Percentiles rank a stretch among this genome's conserved stretches.
Evolutionary conservation across 2,797 vertebrate genomes (phyloP).

Genomic region (Vespertilio murinus): DNA sequence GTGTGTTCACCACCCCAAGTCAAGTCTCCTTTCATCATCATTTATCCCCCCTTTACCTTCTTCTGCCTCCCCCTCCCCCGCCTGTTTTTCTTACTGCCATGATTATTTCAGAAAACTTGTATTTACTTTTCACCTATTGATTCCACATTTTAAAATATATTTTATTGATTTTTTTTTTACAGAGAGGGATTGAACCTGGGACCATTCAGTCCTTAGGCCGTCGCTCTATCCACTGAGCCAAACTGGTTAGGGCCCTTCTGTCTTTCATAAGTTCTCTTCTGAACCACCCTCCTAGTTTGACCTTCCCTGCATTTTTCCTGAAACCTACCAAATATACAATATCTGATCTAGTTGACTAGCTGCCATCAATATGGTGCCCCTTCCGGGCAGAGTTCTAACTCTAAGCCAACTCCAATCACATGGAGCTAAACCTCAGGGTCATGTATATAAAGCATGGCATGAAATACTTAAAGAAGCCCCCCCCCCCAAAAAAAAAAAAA

Average conservation of each 20-base stretch:
- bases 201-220: too few species aligned
- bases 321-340: background rate
- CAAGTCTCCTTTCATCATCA: background rate
- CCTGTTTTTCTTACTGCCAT: constrained; percentile 9
- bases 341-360: background rate
- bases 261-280: background rate
- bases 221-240: too few species aligned
- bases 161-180: too few species aligned
- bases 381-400: background rate
- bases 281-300: background rate
- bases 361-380: background rate
- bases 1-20: background rate
- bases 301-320: background rate
- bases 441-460: background rate
- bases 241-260: background rate
- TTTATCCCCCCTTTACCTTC: background rate
- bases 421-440: background rate
- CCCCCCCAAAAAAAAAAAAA: background rate
- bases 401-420: background rate
- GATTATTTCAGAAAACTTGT: background rate
- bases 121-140: background rate
- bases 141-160: background rate
- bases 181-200: too few species aligned
- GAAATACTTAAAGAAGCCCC: background rate
- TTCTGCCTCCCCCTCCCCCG: background rate